Evolutionary conservation across 2,113 vertebrate genomes (phyloP).

Genomic region (Bucco capensis): DNA sequence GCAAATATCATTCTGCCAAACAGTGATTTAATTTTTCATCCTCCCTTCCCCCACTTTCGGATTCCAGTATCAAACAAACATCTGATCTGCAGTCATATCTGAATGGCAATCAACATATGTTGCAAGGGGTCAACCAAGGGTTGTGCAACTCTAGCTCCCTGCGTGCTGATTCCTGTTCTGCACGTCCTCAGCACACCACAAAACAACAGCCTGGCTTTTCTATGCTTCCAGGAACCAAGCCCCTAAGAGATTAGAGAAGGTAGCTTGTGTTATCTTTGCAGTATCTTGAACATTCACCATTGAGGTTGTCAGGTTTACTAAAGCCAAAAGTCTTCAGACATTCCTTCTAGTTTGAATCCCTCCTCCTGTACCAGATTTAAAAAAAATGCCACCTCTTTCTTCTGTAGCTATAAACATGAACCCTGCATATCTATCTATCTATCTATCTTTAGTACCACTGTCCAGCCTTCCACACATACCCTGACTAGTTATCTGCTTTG

Average conservation of each 20-base stretch:
- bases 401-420: not conserved
- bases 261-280: not conserved
- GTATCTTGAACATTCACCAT: not conserved
- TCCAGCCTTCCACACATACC: not conserved
- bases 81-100: not conserved
- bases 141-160: conserved; percentile 1
- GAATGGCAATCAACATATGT: not conserved
- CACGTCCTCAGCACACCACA: not conserved
- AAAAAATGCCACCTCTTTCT: not conserved
- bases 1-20: not conserved
- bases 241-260: not conserved
- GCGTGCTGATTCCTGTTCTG: not conserved
- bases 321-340: not conserved
- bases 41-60: not conserved
- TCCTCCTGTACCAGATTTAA: not conserved
- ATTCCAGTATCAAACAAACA: not conserved
- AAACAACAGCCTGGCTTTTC: not conserved
- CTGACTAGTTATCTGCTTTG: not conserved
- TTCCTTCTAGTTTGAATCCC: not conserved
- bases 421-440: not conserved
- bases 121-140: conserved; percentile 31
- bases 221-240: not conserved
- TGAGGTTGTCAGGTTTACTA: not conserved
- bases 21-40: not conserved
- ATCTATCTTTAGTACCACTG: not conserved